A percentile compares a stretch with the other conserved stretches of the same genome.
Conservation (phyloP, 2,113 vertebrate genomes). For the Oophaga pumilio region DNA sequence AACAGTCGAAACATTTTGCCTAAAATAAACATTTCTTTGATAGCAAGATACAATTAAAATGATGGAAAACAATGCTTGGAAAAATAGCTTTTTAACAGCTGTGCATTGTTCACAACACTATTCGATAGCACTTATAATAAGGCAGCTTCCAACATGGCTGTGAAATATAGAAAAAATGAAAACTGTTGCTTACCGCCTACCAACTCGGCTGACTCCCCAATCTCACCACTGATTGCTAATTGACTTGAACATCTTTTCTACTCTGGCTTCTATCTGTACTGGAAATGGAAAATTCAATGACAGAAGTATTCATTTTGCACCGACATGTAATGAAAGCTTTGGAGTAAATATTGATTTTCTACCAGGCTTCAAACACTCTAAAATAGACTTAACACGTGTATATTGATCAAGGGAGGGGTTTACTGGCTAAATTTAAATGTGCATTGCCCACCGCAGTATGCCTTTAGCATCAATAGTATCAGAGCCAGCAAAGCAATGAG, state of each 20-base stretch:
- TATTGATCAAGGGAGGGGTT: conserved; percentile 47
- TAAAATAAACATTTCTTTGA: background rate
- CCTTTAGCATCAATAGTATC: background rate
- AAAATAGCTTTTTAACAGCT: conserved; percentile 11
- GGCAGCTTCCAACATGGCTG: conserved; percentile 5
- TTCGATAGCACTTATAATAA: conserved; percentile 1
- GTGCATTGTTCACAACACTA: background rate
- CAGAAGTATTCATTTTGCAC: conserved; percentile 57
- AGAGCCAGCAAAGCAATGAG: background rate
- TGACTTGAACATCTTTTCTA: conserved; percentile 51
- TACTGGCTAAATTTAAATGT: conserved; percentile 34
- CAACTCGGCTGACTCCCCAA: background rate
- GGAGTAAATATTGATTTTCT: conserved; percentile 54
- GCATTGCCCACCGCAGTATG: background rate
- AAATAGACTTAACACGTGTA: conserved; percentile 54
- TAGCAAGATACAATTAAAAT: background rate
- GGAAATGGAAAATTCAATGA: conserved; percentile 53
- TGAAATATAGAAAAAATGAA: background rate
- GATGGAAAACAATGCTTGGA: background rate
- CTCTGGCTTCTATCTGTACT: conserved; percentile 16
- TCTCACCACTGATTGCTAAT: conserved; percentile 44
- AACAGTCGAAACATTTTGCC: background rate
- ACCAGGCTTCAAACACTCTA: conserved; percentile 43
- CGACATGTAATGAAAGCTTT: conserved; percentile 41
- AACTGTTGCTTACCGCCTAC: conserved; percentile 5